A percentile compares a stretch with the other conserved stretches of the same genome.
These are phyloP conservation scores for Sebastes variabilis DNA, from an alignment of 2,797 vertebrate species.

Conservation along the genomic window DNA sequence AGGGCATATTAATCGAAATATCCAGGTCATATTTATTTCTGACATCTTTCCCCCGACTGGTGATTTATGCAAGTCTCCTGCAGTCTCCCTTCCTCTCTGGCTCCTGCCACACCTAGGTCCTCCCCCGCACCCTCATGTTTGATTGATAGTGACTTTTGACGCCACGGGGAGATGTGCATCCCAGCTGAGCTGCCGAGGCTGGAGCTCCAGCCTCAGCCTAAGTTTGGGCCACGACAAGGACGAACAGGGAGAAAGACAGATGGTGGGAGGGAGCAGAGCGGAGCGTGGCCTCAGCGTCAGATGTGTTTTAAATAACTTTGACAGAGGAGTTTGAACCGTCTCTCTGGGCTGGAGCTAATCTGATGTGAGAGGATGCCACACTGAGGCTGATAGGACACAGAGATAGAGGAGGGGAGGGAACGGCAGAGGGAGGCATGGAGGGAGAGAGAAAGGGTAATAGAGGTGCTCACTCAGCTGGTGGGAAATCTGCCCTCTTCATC, in stretches of 20 bases:
- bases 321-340: constrained; percentile 81
- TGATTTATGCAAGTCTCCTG: constrained; percentile 55
- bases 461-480: constrained; percentile 82
- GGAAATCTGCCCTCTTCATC: constrained; percentile 81
- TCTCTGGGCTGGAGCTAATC: constrained; percentile 82
- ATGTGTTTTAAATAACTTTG: constrained; percentile 86
- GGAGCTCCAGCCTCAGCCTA: constrained; percentile 47
- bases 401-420: constrained; percentile 67
- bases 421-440: constrained; percentile 42
- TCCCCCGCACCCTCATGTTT: constrained; percentile 58
- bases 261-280: constrained; percentile 54
- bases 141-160: constrained; percentile 79
- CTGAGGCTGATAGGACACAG: constrained; percentile 79
- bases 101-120: constrained; percentile 68
- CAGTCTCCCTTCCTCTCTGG: constrained; percentile 57
- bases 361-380: constrained; percentile 83
- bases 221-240: constrained; percentile 76
- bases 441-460: constrained; percentile 73
- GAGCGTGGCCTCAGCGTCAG: constrained; percentile 60
- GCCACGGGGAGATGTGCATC: constrained; percentile 67
- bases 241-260: constrained; percentile 61
- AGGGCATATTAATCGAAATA: constrained; percentile 36
- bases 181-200: constrained; percentile 63
- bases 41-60: constrained; percentile 37
- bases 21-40: constrained; percentile 52